These are phyloP conservation scores for Chelon labrosus DNA, from an alignment of 2,797 vertebrate species.

Conservation along the genomic window DNA sequence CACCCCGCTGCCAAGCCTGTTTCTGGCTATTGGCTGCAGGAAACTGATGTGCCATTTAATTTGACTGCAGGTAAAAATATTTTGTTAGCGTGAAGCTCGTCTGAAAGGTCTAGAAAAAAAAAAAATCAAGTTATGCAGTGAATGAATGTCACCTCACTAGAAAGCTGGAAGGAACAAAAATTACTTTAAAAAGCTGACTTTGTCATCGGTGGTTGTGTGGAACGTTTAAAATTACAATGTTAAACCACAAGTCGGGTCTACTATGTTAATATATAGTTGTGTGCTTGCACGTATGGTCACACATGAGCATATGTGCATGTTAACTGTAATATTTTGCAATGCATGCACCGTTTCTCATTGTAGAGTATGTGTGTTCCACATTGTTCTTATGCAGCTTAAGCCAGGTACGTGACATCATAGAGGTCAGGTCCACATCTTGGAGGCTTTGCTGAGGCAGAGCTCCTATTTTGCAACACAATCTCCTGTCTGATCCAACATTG, in stretches of 20 bases:
- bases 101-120: conserved; percentile 23
- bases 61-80: conserved; percentile 30
- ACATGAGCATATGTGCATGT: no score
- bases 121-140: neutral
- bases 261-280: neutral
- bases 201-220: conserved; percentile 19
- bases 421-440: conserved; percentile 53
- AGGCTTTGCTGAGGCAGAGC: conserved; percentile 48
- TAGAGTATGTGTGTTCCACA: conserved; percentile 3
- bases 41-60: conserved; percentile 39
- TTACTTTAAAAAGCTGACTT: conserved; percentile 3
- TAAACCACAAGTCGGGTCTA: conserved; percentile 15
- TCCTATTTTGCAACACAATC: conserved; percentile 71
- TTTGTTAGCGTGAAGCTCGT: conserved; percentile 24
- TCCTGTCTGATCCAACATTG: conserved; percentile 63
- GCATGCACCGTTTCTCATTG: conserved; percentile 4
- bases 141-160: neutral
- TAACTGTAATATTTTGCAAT: neutral
- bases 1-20: conserved; percentile 20
- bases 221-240: conserved; percentile 22
- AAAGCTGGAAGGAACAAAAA: neutral
- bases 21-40: conserved; percentile 26
- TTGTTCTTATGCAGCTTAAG: conserved; percentile 30
- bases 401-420: conserved; percentile 64
- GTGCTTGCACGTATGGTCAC: neutral